Conservation (phyloP, 2,888 invertebrate genomes). For the Aphrophora alni region DNA sequence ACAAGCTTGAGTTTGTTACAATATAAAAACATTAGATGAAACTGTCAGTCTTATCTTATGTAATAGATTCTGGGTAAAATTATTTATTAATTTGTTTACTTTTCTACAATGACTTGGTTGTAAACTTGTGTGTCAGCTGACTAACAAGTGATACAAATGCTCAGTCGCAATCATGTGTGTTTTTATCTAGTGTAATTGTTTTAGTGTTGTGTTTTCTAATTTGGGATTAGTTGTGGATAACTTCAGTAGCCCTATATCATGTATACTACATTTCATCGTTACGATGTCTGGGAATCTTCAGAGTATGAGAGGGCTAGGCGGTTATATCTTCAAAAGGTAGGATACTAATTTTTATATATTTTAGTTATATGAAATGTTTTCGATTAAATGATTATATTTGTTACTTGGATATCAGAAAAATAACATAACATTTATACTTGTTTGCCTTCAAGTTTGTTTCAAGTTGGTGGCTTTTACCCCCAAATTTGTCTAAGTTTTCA, state of each 20-base stretch:
- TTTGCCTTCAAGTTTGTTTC: no score
- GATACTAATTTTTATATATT: no score
- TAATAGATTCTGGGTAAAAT: background rate
- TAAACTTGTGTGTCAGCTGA: background rate
- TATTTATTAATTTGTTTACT: background rate
- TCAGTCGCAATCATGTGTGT: background rate
- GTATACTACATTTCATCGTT: constrained; percentile 20
- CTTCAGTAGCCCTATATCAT: background rate
- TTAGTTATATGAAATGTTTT: no score
- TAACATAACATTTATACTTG: no score
- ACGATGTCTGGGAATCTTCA: constrained; percentile 28
- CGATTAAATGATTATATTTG: no score
- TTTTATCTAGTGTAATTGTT: background rate
- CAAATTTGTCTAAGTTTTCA: no score
- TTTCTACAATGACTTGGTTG: background rate
- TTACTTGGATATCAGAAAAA: no score
- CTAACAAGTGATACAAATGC: background rate
- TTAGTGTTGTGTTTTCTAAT: background rate
- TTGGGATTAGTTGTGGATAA: background rate
- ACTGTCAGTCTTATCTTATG: background rate
- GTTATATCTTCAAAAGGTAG: background rate
- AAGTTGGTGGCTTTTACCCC: no score
- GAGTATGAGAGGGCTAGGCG: constrained; percentile 18
- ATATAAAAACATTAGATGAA: no score
- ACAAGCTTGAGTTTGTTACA: no score